Conservation (phyloP, 2,797 vertebrate genomes). For the Lepilemur ruficaudatus region DNA sequence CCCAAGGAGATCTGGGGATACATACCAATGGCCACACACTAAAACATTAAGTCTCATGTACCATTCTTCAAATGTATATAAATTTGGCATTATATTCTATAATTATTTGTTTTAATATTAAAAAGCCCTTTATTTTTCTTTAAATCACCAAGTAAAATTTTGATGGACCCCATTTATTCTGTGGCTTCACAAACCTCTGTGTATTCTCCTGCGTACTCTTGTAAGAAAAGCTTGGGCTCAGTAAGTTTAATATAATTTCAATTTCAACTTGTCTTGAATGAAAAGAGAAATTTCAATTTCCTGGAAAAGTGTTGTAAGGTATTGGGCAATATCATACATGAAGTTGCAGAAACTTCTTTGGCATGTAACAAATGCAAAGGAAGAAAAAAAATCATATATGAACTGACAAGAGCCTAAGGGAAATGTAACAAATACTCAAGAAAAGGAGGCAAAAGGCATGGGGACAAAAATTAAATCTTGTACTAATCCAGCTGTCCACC, state of each 20-base stretch:
- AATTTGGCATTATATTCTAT: neutral
- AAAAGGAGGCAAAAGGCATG: conserved; percentile 23
- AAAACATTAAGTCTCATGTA: neutral
- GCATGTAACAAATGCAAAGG: no score
- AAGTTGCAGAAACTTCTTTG: no score
- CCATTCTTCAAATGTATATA: neutral
- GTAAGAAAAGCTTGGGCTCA: neutral
- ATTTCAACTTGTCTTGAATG: neutral
- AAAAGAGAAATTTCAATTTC: conserved; percentile 44
- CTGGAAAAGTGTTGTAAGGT: conserved; percentile 42
- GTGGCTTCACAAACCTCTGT: neutral
- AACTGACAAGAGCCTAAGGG: neutral
- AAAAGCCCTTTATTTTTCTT: neutral
- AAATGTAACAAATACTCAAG: conserved; percentile 26
- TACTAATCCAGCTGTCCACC: neutral
- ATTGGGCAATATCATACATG: neutral
- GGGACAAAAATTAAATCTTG: conserved; percentile 35
- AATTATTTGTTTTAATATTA: neutral
- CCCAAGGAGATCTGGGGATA: neutral
- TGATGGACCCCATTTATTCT: neutral
- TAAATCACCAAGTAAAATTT: neutral
- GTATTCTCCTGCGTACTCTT: neutral
- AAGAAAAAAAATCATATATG: neutral
- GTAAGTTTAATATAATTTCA: neutral
- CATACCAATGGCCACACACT: neutral